Base-by-base conservation (phyloP, 1,140 invertebrate genomes). In the Drosophila sp. region DNA sequence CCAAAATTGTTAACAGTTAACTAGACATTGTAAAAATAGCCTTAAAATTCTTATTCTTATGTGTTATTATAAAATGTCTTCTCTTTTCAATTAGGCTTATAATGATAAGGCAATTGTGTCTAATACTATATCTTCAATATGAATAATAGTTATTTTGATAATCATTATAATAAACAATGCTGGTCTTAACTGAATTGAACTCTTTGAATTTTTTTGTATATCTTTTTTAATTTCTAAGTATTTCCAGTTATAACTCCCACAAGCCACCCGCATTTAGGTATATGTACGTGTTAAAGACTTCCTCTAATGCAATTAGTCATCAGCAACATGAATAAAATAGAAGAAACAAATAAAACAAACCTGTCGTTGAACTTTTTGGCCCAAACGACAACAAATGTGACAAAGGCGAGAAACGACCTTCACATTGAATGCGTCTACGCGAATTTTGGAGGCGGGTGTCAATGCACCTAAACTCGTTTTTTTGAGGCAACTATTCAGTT, bases 351-450 rank as follows among this genome's bases (percentile, higher is more conserved):
- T 8, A 41, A 41, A 29, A 38, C 18, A 40, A 70, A 21, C 36
- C 63, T 62, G 80, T 76, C 76, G 72, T 63, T 84, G 80, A 83
- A 83, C 80, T 76, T 67, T 56, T 48, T 54, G 46, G 41, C 13
- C 43, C 73, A 79, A 77, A 77, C 43, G 70, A 57, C 48, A 63
- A 66, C 56, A 45, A 40, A 48, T 21, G 40, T 41, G 21, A 53
- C 38, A 54, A 72, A 74, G 41, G 34, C 62, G 48, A 36, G n/a
- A 25, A 29, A 11, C 45, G 78, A 89, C 83, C 82, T 87, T 87
- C 82, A 79, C 82, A 87, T 87, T 87, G 82, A 87, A 87, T 82
- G 83, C 76, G 67, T 13, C 36, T 38, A 38, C n/a, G 36, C 36
- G 36, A 41, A 13, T 56, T 11, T 32, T 56, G 40, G 46, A 66